Evolutionary conservation across 37 sponge, comb jelly and placozoan species (phyloP), one percentile per base, ranked within the genome.

Genomic region (Theonella swinhoei): DNA sequence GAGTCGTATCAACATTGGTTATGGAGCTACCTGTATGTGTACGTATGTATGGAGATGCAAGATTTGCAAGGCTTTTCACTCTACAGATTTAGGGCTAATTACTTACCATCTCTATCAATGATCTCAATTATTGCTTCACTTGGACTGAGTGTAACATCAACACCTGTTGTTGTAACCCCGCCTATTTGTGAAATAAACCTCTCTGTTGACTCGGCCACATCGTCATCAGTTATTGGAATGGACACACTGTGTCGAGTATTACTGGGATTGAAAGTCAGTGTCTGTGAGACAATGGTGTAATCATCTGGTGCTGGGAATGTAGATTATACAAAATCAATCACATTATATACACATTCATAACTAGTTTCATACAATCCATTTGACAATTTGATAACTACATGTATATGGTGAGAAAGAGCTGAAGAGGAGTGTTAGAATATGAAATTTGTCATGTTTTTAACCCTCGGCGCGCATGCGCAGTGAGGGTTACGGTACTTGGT

Each of bases 61-160:
- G n/a, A n/a, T n/a, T n/a, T n/a, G n/a, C n/a, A n/a, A n/a, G n/a
- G n/a, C n/a, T n/a, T n/a, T n/a, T n/a, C n/a, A n/a, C n/a, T n/a
- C n/a, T n/a, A n/a, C n/a, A n/a, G n/a, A n/a, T n/a, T n/a, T n/a
- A n/a, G n/a, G n/a, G n/a, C n/a, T n/a, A n/a, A n/a, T n/a, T n/a
- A 80, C 64, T 75, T 75, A 83, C 85, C 71, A 77, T 85, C 85
- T 72, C 64, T 47, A 47, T 85, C 79, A 32, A 62, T 63, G 32
- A 78, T 78, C n/a, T 35, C 17, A 20, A 78, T 29, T 17, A 4
- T 11, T 43, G 79, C 30, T 32, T 24, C n/a, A 39, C 8, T 25
- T 43, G 76, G 76, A 17, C 29, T 54, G 61, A 37, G 59, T 9
- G 7, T 30, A 19, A 11, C 24, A 9, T 37, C 76, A 8, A 25